Percentiles rank a stretch among this genome's conserved stretches.
These are phyloP conservation scores for Bos javanicus DNA, from an alignment of 2,113 vertebrate species.

Conservation along the genomic window DNA sequence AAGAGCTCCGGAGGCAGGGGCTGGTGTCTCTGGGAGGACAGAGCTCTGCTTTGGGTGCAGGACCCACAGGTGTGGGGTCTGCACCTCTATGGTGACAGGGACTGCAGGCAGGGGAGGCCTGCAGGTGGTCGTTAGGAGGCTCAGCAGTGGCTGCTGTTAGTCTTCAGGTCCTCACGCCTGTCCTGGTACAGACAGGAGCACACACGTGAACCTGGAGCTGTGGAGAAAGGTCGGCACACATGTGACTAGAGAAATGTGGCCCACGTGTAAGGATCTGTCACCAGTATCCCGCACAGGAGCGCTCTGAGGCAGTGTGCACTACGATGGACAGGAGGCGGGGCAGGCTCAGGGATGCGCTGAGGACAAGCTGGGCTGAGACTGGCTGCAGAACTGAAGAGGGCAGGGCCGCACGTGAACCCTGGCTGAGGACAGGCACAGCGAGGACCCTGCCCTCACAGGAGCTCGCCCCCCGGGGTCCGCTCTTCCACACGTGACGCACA, in stretches of 20 bases:
- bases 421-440: background rate
- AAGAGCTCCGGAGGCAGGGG: background rate
- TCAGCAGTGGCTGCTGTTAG: background rate
- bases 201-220: background rate
- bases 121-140: background rate
- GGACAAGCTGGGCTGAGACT: background rate
- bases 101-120: background rate
- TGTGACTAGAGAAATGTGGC: background rate
- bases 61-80: background rate
- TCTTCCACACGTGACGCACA: fast-evolving
- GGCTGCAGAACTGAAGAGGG: background rate
- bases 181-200: background rate
- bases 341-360: background rate
- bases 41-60: background rate
- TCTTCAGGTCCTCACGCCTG: background rate
- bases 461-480: background rate
- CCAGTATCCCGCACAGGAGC: background rate
- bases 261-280: background rate
- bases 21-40: background rate
- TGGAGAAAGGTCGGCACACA: background rate
- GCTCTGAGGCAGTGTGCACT: background rate
- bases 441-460: background rate
- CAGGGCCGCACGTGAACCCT: background rate
- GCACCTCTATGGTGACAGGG: background rate
- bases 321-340: background rate